A percentile compares a stretch with the other conserved stretches of the same genome.
Conservation (phyloP, 1,140 invertebrate genomes). For the Ceratina australensis region DNA sequence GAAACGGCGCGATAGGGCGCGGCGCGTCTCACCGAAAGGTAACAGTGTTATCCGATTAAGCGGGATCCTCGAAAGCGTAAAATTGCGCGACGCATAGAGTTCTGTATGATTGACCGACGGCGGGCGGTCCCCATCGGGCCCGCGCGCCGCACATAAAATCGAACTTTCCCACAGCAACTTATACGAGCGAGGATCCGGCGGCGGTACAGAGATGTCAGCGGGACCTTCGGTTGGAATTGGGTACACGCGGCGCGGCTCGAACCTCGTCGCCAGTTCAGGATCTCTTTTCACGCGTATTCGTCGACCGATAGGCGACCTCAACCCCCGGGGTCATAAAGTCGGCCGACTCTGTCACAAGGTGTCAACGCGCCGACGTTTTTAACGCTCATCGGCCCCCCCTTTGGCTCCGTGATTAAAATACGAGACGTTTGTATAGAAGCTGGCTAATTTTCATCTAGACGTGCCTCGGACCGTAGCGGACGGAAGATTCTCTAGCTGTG, state of each 20-base stretch:
- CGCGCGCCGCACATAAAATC: slow-evolving; percentile 52
- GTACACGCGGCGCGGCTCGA: slow-evolving; percentile 47
- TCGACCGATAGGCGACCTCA: slow-evolving; percentile 60
- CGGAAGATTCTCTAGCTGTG: background rate
- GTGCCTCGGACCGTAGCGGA: background rate
- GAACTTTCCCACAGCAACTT: slow-evolving; percentile 46
- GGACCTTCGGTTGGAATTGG: slow-evolving; percentile 50
- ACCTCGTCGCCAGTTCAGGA: slow-evolving; percentile 44
- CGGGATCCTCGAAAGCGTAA: slow-evolving; percentile 42
- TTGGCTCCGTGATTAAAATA: slow-evolving; percentile 18
- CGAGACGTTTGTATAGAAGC: background rate
- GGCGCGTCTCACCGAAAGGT: background rate
- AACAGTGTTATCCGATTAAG: slow-evolving; percentile 36
- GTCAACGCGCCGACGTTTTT: slow-evolving; percentile 42
- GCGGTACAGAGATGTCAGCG: slow-evolving; percentile 61
- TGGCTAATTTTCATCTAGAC: background rate
- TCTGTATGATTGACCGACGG: slow-evolving; percentile 50
- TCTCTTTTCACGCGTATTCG: slow-evolving; percentile 59
- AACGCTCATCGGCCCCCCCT: slow-evolving; percentile 1
- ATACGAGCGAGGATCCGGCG: slow-evolving; percentile 49
- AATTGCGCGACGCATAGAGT: slow-evolving; percentile 29
- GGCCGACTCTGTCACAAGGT: slow-evolving; percentile 52
- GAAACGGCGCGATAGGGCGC: no score
- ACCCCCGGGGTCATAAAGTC: slow-evolving; percentile 59
- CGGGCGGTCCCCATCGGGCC: slow-evolving; percentile 50